These are phyloP conservation scores for Poecilia velifera DNA, from an alignment of 2,797 vertebrate genomes.

Conservation along the genomic window DNA sequence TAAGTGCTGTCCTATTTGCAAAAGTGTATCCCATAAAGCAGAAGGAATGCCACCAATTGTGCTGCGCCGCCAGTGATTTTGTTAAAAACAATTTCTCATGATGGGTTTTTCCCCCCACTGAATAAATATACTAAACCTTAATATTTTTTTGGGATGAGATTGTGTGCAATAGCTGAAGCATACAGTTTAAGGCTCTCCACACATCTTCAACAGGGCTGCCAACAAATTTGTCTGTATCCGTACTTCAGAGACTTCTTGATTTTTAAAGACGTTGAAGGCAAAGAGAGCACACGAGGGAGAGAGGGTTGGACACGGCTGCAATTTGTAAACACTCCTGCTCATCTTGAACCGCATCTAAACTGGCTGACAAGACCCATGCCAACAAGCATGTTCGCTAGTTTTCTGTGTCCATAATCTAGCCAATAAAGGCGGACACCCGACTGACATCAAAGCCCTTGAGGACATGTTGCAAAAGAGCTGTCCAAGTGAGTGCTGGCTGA, in stretches of 20 bases:
- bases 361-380: conserved; percentile 46
- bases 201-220: not conserved
- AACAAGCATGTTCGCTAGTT: conserved; percentile 42
- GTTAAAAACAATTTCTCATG: not conserved
- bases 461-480: conserved; percentile 25
- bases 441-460: conserved; percentile 37
- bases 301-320: conserved; percentile 25
- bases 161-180: not conserved
- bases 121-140: not conserved
- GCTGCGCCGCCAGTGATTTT: not conserved
- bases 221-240: not conserved
- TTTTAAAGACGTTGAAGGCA: conserved; percentile 2
- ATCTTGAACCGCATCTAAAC: conserved; percentile 49
- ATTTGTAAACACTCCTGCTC: conserved; percentile 44
- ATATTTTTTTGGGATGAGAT: not conserved
- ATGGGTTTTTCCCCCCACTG: not conserved
- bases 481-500: conserved; percentile 34
- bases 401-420: conserved; percentile 34
- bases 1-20: not conserved
- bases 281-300: not conserved
- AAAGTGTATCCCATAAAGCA: not conserved
- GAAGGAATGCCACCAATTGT: not conserved
- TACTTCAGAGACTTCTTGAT: conserved; percentile 23
- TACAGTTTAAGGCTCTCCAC: not conserved
- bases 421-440: conserved; percentile 36